phyloP scores from a whole-genome alignment of 2,888 invertebrate species.

The Lysandra bellargus region DNA sequence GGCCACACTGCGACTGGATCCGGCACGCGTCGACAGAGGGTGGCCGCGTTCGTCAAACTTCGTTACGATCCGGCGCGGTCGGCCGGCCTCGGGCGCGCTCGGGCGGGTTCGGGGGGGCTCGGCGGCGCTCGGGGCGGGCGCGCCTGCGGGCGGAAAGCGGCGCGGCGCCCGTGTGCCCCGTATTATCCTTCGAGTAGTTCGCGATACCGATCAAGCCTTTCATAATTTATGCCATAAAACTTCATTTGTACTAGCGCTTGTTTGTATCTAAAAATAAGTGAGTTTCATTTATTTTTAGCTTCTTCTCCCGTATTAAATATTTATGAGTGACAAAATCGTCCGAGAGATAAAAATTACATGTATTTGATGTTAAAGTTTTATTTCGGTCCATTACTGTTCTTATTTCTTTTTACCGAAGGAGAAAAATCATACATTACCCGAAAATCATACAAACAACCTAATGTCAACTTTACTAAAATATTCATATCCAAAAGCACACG shows the following conservation, averaged over 20 bases:
- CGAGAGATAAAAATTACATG: not conserved
- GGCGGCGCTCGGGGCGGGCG: slow-evolving; percentile 57
- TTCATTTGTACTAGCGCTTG: slow-evolving; percentile 28
- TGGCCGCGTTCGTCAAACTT: slow-evolving; percentile 75
- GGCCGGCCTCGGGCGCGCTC: slow-evolving; percentile 72
- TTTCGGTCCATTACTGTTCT: not conserved
- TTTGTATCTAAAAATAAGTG: slow-evolving; percentile 21
- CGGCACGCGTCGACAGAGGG: slow-evolving; percentile 75
- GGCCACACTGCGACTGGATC: slow-evolving; percentile 76
- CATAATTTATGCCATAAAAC: slow-evolving; percentile 55
- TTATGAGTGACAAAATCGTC: slow-evolving; percentile 6
- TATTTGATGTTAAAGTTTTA: not conserved
- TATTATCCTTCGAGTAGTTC: slow-evolving; percentile 61
- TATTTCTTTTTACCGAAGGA: not conserved
- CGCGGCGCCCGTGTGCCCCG: slow-evolving; percentile 61
- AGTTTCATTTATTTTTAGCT: not conserved
- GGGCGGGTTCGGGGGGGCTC: slow-evolving; percentile 48
- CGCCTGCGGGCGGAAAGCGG: slow-evolving; percentile 71
- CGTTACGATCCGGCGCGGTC: slow-evolving; percentile 76
- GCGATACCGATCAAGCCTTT: slow-evolving; percentile 57
- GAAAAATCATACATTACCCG: too few relatives aligned
- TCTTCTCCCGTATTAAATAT: slow-evolving; percentile 15
- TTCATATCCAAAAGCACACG: not conserved
- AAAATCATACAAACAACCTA: not conserved
- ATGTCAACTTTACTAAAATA: not conserved